These are phyloP conservation scores for Drosophila pseudoobscura DNA, from an alignment of 1,140 invertebrate species.

Conservation along the genomic window DNA sequence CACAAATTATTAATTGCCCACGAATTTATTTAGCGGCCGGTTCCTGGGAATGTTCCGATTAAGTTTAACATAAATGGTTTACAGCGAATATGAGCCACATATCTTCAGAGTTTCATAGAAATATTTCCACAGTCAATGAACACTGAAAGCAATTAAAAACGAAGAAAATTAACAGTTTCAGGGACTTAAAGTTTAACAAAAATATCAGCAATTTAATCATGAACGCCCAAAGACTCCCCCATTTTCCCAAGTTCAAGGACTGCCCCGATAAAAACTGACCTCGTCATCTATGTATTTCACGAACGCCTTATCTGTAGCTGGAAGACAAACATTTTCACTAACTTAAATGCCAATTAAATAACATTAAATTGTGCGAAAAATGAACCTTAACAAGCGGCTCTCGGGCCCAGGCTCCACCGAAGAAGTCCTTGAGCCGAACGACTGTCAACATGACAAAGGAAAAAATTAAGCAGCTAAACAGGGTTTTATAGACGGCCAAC, in stretches of 20 bases:
- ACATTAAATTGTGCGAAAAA: constrained; percentile 81
- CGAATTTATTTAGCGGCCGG: constrained; percentile 44
- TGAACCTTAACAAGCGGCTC: constrained; percentile 47
- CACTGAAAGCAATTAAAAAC: not conserved
- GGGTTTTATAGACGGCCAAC: constrained; percentile 67
- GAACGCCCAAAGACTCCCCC: too few relatives aligned
- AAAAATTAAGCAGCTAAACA: constrained; percentile 82
- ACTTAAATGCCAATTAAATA: constrained; percentile 81
- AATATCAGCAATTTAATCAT: too few relatives aligned
- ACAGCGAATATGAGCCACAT: not conserved
- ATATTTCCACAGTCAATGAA: not conserved
- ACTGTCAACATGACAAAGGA: constrained; percentile 79
- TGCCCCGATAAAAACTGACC: constrained; percentile 47
- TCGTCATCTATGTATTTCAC: constrained; percentile 43
- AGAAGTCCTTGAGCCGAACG: constrained; percentile 56
- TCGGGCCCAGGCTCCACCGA: constrained; percentile 13
- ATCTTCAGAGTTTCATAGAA: constrained; percentile 7
- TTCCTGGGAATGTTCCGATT: not conserved
- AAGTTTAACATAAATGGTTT: constrained; percentile 23
- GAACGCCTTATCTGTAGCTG: constrained; percentile 21
- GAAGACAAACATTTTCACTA: constrained; percentile 66
- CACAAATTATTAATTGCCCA: constrained; percentile 61
- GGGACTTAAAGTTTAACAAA: too few relatives aligned
- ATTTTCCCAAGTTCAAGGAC: too few relatives aligned
- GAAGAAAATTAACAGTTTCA: too few relatives aligned